Base-by-base conservation (phyloP, 2,797 vertebrate species). In the Phataginus tricuspis region DNA sequence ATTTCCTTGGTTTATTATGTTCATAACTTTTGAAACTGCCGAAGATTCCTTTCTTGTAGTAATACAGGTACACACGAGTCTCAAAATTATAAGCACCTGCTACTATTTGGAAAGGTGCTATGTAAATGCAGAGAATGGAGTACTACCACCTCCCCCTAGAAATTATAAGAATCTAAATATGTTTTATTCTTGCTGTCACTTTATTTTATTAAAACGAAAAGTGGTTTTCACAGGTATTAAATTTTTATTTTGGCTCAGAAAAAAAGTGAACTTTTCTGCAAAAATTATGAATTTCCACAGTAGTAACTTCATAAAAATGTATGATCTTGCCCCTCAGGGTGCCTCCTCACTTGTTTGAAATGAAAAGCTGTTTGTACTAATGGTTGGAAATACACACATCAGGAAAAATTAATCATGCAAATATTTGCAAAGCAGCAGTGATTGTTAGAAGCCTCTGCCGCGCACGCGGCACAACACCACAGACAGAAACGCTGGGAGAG, bases 341-440 rank as follows among this genome's bases (percentile, higher is more conserved):
- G 90, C 88, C 96, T 93, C 97, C 74, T 96, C 68, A 71, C 96
- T 96, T 94, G 66, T 94, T 94, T 96, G 91, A 96, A 96, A 94
- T 91, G 92, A 96, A 98, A 98, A 96, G 86, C 92, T 97, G 92
- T 96, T 97, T 97, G 87, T 96, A 90, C 93, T 97, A 92, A 85
- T 96, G 83, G 91, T 75, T 95, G 77, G 78, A 95, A 97, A 97
- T 90, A 96, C 34, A 96, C 95, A 97, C 95, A 96, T 96, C 91
- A 96, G 96, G 90, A 97, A 96, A 97, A 97, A 96, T 97, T 96
- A 97, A 97, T 96, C 96, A 96, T 96, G 97, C 96, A 98, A 96
- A 97, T 97, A 97, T 96, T 97, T 97, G 92, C 86, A 95, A 96
- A 96, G 88, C 7, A 2, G 74, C 79, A 90, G 88, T 86, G 80